Percentiles rank a stretch among this genome's conserved stretches.
These are phyloP conservation scores for Tetramorium simillimum DNA, from an alignment of 1,140 invertebrate genomes.

Conservation along the genomic window DNA sequence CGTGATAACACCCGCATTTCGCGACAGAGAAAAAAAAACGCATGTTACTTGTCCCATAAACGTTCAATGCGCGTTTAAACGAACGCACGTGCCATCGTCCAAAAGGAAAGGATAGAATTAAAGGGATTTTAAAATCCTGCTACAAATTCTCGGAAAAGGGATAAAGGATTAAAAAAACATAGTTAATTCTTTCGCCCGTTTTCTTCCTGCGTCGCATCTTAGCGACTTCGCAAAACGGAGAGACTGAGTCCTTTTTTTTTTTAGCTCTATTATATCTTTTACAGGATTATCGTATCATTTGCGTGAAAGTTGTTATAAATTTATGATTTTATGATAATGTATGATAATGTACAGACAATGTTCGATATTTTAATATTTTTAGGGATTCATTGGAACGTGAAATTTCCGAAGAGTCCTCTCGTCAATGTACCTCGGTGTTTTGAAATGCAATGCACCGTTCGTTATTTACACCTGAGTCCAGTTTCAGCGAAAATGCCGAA, in stretches of 20 bases:
- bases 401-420: not conserved
- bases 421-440: not conserved
- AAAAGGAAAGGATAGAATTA: not conserved
- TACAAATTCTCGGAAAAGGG: not conserved
- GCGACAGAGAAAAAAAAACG: not conserved
- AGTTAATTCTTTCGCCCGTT: not conserved
- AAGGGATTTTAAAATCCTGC: not conserved
- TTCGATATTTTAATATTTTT: constrained; percentile 39
- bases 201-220: not conserved
- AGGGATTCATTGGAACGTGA: not conserved
- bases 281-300: not conserved
- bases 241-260: not conserved
- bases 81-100: not conserved
- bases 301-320: not conserved
- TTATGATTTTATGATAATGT: constrained; percentile 8
- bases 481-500: constrained; percentile 23
- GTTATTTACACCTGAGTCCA: not conserved
- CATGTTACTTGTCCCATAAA: not conserved
- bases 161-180: not conserved
- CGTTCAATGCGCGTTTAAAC: not conserved
- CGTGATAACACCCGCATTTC: constrained; percentile 10
- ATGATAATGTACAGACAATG: not conserved
- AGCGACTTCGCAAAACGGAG: not conserved
- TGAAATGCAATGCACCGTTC: not conserved
- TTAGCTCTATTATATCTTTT: constrained; percentile 15